phyloP scores from a whole-genome alignment of 2,113 vertebrate genomes.

The Oceanodroma tethys region DNA sequence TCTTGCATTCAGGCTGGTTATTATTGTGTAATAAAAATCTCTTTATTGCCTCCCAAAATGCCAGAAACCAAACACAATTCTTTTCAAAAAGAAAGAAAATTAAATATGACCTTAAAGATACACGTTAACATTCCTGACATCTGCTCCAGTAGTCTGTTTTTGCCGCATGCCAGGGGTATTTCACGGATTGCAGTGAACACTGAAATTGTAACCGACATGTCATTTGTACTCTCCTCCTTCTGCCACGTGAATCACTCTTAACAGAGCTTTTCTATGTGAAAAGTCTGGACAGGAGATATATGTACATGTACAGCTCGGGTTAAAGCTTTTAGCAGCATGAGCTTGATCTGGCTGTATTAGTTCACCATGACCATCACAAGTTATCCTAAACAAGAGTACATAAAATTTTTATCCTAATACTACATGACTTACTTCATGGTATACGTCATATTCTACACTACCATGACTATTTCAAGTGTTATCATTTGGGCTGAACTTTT shows the following conservation, averaged over 20 bases:
- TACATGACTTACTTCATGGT: not conserved
- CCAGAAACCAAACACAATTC: not conserved
- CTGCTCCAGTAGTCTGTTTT: not conserved
- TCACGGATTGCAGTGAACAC: not conserved
- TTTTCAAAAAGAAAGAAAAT: not conserved
- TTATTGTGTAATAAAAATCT: not conserved
- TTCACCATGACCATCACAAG: not conserved
- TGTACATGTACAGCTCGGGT: not conserved
- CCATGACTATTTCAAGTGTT: not conserved
- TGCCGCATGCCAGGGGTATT: not conserved
- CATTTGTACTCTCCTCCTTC: constrained; percentile 3
- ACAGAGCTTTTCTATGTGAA: not conserved
- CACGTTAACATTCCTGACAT: not conserved
- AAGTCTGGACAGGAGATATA: not conserved
- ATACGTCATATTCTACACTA: not conserved
- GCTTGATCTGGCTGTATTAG: not conserved
- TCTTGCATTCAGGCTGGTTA: not conserved
- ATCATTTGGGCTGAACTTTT: not conserved
- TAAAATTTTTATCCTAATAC: not conserved
- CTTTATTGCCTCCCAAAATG: not conserved
- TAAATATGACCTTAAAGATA: not conserved
- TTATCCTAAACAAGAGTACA: not conserved
- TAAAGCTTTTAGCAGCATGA: not conserved
- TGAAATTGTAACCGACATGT: not conserved
- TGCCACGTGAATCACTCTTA: not conserved